Evolutionary conservation across 2,888 invertebrate species (phyloP), one percentile per base, ranked within the genome.

Genomic region (Hermaeophaga mercurialis): DNA sequence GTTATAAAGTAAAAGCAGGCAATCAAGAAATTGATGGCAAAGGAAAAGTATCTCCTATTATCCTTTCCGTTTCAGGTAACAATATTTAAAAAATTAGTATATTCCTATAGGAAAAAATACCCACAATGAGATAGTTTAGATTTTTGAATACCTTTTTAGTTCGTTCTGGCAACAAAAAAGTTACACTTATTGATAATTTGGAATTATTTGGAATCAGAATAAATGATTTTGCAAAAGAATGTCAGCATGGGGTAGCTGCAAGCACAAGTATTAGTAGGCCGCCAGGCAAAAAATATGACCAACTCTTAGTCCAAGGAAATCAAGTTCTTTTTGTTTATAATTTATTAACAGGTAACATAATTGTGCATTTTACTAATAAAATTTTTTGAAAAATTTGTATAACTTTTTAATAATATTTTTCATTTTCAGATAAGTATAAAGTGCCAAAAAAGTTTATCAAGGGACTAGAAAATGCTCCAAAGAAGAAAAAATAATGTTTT

Each of bases 221-320:
- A 56, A 78, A 83, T 18, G 88, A 89, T 70, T 88, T 96, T 75
- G 87, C 90, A 12, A 89, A 88, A 72, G 84, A 85, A 66, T 90
- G 94, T 70, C 94, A 95, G 78, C 84, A 85, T 58, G 90, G 87
- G 9, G 91, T 90, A 46, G 95, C 95, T 0, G 94, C 95, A 11
- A 89, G 94, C 69, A 90, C 94, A 56, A 89, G 89, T 24, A 86
- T 94, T 48, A 88, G 86, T 36, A 84, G 87, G 61, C 75, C 86
- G 12, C 86, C 90, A 2, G 89, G 88, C 49, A 88, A 90, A 70
- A 85, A 85, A 68, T 80, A 78, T 38, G 87, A 88, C 66, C 90
- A 92, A 76, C 85, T 96, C 24, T 82, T 93, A 75, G 85, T 96
- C 58, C 96, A 96, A 79, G 96, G 96, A 6, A 95, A 95, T 78